Evolutionary conservation across 2,888 invertebrate species (phyloP).

Genomic region (Perizoma flavofasciatum): DNA sequence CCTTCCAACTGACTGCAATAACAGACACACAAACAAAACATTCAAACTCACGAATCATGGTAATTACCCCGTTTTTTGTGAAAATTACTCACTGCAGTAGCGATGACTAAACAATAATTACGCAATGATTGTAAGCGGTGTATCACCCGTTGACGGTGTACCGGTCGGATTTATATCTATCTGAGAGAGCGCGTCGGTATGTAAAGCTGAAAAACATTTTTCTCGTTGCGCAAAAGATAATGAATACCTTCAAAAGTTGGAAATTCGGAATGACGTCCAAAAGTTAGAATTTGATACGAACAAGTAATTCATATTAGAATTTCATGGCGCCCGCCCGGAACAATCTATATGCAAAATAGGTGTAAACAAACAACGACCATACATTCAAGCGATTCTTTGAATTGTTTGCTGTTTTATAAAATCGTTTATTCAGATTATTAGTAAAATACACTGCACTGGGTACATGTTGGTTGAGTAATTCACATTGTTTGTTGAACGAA

Average conservation of each 20-base stretch:
- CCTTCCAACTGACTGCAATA: too few relatives aligned
- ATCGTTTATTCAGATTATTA: slow-evolving; percentile 35
- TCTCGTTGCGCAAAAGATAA: slow-evolving; percentile 7
- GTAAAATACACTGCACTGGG: slow-evolving; percentile 26
- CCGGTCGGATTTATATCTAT: too few relatives aligned
- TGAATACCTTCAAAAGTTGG: slow-evolving; percentile 14
- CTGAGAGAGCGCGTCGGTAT: too few relatives aligned
- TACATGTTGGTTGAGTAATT: slow-evolving; percentile 15
- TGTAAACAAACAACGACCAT: slow-evolving; percentile 63
- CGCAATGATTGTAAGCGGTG: too few relatives aligned
- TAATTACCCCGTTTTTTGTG: too few relatives aligned
- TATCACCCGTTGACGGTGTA: too few relatives aligned
- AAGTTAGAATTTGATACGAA: slow-evolving; percentile 53
- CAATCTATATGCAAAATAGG: slow-evolving; percentile 72
- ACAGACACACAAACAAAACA: too few relatives aligned
- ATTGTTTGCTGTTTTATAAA: slow-evolving; percentile 37
- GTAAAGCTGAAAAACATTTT: not conserved
- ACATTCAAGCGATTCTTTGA: slow-evolving; percentile 43
- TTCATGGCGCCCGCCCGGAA: slow-evolving; percentile 58
- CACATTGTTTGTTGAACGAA: slow-evolving; percentile 14
- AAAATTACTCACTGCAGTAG: too few relatives aligned
- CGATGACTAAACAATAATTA: too few relatives aligned
- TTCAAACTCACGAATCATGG: too few relatives aligned
- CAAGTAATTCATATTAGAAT: slow-evolving; percentile 67
- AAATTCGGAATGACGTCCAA: slow-evolving; percentile 37